phyloP scores from a whole-genome alignment of 2,888 invertebrate genomes.

The Hoplodrina blanda region DNA sequence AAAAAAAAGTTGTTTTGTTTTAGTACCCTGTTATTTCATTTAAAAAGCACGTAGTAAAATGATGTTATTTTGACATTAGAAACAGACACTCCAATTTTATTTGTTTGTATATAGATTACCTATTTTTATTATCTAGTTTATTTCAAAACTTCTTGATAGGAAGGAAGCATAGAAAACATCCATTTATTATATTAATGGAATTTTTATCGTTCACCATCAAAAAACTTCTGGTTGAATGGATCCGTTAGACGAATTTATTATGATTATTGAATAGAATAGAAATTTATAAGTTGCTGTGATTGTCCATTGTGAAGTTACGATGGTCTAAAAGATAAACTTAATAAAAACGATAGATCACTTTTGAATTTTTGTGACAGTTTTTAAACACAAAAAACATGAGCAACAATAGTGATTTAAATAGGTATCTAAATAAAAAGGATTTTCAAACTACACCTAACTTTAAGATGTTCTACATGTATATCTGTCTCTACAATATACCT shows the following conservation, averaged over 20 bases:
- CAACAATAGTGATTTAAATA: neutral
- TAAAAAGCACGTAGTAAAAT: too few relatives aligned
- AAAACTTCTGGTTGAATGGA: neutral
- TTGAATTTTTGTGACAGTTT: neutral
- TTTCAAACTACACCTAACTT: too few relatives aligned
- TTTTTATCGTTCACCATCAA: slow-evolving; percentile 38
- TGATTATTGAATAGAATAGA: slow-evolving; percentile 19
- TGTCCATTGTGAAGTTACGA: slow-evolving; percentile 20
- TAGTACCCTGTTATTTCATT: too few relatives aligned
- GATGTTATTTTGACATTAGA: too few relatives aligned
- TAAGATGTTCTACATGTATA: too few relatives aligned
- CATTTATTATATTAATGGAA: slow-evolving; percentile 25
- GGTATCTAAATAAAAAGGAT: too few relatives aligned
- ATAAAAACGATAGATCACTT: slow-evolving; percentile 15
- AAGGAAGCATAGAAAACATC: slow-evolving; percentile 3
- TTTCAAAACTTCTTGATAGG: neutral
- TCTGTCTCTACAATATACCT: too few relatives aligned
- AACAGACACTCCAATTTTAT: too few relatives aligned
- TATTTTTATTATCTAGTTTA: slow-evolving; percentile 1
- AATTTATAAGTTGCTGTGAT: neutral
- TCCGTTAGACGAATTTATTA: slow-evolving; percentile 28
- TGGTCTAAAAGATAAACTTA: slow-evolving; percentile 5
- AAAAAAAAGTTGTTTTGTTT: too few relatives aligned
- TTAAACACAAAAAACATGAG: neutral
- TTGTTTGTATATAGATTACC: too few relatives aligned